A percentile compares a stretch with the other conserved stretches of the same genome.
Evolutionary conservation across 2,797 vertebrate species (phyloP).

Genomic region (Darevskia mixta): DNA sequence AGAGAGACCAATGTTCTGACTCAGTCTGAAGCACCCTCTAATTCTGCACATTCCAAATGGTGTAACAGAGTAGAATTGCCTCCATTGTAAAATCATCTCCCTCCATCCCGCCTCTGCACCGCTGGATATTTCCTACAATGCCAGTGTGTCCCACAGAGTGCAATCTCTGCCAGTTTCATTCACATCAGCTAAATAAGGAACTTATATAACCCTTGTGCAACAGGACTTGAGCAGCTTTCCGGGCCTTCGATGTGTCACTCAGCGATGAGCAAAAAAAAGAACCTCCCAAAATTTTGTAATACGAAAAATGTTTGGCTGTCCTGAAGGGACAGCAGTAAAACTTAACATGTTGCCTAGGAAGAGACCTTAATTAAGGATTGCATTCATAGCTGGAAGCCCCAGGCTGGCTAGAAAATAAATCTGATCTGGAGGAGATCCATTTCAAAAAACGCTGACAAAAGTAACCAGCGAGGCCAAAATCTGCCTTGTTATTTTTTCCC

Average conservation of each 20-base stretch:
- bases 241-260: neutral
- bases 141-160: neutral
- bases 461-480: slow-evolving; percentile 32
- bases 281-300: slow-evolving; percentile 40
- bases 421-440: slow-evolving; percentile 39
- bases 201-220: slow-evolving; percentile 37
- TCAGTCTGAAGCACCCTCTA: neutral
- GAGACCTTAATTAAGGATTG: slow-evolving; percentile 49
- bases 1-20: too few species aligned
- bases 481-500: slow-evolving; percentile 39
- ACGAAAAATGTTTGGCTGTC: slow-evolving; percentile 41
- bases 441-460: slow-evolving; percentile 50
- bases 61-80: neutral
- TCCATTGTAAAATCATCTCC: neutral
- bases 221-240: slow-evolving; percentile 20
- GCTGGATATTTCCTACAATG: neutral
- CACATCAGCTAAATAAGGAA: slow-evolving; percentile 16
- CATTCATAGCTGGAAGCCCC: slow-evolving; percentile 26
- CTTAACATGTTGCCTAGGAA: slow-evolving; percentile 13
- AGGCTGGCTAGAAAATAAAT: slow-evolving; percentile 24
- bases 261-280: slow-evolving; percentile 21
- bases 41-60: neutral
- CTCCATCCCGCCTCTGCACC: slow-evolving; percentile 1
- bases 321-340: slow-evolving; percentile 25
- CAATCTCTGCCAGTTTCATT: neutral